phyloP scores from a whole-genome alignment of 2,113 vertebrate genomes.

The Gasterosteus nipponicus region DNA sequence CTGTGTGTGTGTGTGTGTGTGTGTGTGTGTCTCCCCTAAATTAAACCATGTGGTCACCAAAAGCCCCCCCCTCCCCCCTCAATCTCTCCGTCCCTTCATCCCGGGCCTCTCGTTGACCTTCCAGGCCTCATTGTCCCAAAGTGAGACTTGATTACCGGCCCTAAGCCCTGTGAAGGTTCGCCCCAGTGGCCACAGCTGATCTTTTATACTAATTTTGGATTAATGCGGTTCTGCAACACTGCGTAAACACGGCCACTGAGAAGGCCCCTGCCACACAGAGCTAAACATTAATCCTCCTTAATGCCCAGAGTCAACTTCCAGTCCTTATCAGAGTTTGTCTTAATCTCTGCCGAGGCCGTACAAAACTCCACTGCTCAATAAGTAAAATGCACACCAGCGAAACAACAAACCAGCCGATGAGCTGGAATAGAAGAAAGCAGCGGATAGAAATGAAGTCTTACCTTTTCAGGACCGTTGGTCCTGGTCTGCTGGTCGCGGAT shows the following conservation, averaged over 20 bases:
- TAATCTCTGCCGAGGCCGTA: constrained; percentile 97
- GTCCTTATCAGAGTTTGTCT: constrained; percentile 99
- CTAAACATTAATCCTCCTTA: constrained; percentile 99
- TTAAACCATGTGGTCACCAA: constrained; percentile 73
- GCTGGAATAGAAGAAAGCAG: constrained; percentile 31
- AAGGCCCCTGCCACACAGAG: constrained; percentile 92
- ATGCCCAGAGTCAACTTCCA: constrained; percentile 99
- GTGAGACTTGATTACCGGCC: constrained; percentile 88
- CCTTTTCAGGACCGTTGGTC: constrained; percentile 44
- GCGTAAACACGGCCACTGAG: constrained; percentile 93
- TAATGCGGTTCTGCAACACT: constrained; percentile 95
- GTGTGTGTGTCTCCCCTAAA: constrained; percentile 57
- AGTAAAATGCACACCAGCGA: constrained; percentile 88
- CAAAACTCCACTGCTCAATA: constrained; percentile 90
- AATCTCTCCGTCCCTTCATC: constrained; percentile 48
- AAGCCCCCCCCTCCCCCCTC: constrained; percentile 52
- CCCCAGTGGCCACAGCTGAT: constrained; percentile 92
- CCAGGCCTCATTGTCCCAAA: constrained; percentile 84
- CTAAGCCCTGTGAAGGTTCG: constrained; percentile 88
- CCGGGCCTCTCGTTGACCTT: constrained; percentile 81
- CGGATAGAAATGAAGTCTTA: constrained; percentile 56
- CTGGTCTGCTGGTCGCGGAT: constrained; percentile 29
- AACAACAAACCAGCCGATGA: constrained; percentile 82
- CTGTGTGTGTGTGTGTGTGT: constrained; percentile 24
- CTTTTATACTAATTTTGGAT: constrained; percentile 99